phyloP scores from a whole-genome alignment of 2,113 vertebrate species.

The Lipotes vexillifer region DNA sequence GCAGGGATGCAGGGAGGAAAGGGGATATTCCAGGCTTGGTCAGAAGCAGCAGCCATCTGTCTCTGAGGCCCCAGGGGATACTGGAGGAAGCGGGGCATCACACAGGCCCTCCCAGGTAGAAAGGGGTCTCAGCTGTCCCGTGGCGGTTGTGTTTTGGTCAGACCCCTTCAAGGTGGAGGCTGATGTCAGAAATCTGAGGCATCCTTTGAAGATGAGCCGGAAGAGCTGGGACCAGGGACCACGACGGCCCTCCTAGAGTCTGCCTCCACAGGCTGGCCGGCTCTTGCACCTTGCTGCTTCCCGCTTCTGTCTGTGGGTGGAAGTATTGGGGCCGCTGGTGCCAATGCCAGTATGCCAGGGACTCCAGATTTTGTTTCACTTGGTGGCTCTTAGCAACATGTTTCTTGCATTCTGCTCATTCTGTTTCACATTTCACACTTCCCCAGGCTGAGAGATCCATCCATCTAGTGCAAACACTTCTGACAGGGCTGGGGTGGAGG shows the following conservation, averaged over 20 bases:
- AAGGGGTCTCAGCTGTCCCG: accelerated
- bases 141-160: background rate
- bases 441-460: slow-evolving; percentile 63
- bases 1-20: accelerated
- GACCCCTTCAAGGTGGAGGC: background rate
- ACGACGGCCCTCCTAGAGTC: slow-evolving; percentile 32
- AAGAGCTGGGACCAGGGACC: slow-evolving; percentile 56
- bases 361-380: slow-evolving; percentile 81
- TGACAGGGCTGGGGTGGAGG: slow-evolving; percentile 33
- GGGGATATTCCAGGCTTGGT: accelerated
- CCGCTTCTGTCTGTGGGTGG: slow-evolving; percentile 59
- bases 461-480: slow-evolving; percentile 56
- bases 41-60: background rate
- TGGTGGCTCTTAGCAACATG: slow-evolving; percentile 77
- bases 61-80: no score
- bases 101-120: background rate
- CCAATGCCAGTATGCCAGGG: slow-evolving; percentile 70
- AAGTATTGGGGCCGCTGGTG: slow-evolving; percentile 67
- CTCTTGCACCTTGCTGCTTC: accelerated
- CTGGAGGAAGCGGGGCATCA: background rate
- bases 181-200: slow-evolving; percentile 14
- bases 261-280: background rate
- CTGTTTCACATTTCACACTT: slow-evolving; percentile 75
- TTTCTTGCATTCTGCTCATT: slow-evolving; percentile 77
- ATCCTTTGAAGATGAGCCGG: slow-evolving; percentile 59